These are phyloP conservation scores for Darwinula stevensoni DNA, from an alignment of 2,888 invertebrate species.

Conservation along the genomic window DNA sequence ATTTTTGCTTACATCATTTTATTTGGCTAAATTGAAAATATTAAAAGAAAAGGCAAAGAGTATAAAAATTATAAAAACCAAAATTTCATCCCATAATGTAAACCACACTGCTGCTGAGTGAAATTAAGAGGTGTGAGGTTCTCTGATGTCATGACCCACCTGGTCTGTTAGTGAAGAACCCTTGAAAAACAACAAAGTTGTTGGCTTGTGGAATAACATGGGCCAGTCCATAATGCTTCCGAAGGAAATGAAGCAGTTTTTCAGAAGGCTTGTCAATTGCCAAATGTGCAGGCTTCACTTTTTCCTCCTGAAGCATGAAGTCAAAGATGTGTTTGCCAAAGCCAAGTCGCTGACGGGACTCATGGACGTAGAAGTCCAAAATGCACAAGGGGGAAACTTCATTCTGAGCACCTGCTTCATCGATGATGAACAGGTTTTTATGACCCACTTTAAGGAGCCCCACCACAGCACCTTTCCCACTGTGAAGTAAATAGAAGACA, in stretches of 20 bases:
- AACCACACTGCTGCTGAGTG: constrained; percentile 42
- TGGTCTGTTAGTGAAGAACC: constrained; percentile 27
- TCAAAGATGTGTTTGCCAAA: constrained; percentile 36
- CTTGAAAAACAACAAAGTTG: constrained; percentile 57
- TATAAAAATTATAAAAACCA: too few relatives aligned
- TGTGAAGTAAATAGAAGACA: too few relatives aligned
- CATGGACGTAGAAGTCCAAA: constrained; percentile 62
- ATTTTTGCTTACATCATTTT: too few relatives aligned
- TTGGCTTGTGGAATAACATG: constrained; percentile 47
- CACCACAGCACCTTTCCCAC: constrained; percentile 31
- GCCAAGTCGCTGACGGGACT: constrained; percentile 19
- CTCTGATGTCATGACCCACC: not conserved
- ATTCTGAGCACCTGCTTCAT: constrained; percentile 32
- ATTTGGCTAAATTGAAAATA: too few relatives aligned
- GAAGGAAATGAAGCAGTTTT: constrained; percentile 54
- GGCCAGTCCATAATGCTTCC: constrained; percentile 41
- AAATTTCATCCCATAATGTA: too few relatives aligned
- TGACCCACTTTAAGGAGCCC: constrained; percentile 67
- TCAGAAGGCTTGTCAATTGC: constrained; percentile 80
- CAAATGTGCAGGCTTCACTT: constrained; percentile 32
- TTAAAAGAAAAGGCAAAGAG: too few relatives aligned
- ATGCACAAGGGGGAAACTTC: constrained; percentile 59
- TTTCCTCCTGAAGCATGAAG: constrained; percentile 48
- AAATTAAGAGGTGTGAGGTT: too few relatives aligned
- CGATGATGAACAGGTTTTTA: constrained; percentile 52